Evolutionary conservation across 2,888 invertebrate genomes (phyloP), one percentile per base, ranked within the genome.

Genomic region (Maniola hyperantus): DNA sequence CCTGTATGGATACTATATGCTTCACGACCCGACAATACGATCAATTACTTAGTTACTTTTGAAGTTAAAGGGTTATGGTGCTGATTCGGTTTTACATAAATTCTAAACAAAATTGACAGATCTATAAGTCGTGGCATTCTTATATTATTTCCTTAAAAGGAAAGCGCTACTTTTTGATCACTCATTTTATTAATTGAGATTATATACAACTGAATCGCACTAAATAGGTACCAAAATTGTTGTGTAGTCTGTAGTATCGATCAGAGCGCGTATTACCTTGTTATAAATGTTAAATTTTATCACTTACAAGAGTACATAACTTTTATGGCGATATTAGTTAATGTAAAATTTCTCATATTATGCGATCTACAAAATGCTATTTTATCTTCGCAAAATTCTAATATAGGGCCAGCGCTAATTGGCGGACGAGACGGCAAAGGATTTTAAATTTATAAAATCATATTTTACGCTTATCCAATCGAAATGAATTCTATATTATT

Each of bases 211-310:
- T n/a, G 8, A 15, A 15, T n/a, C 1, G 11, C 11, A 20, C 26
- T 34, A 34, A 5, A 26, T 46, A 46, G 46, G n/a, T 46, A n/a
- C 0, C 46, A 7, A 7, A 15, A 46, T 46, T 15, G 7, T 48
- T 48, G 48, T 58, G 53, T 51, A 42, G 69, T 50, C 36, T 67
- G 6, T 66, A 69, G 68, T 70, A 79, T 66, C 62, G 62, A 69
- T 75, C 73, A 73, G 69, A 74, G 70, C 66, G 69, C 70, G 75
- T 79, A 81, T 79, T 78, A 81, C 77, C 76, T 83, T 87, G 87
- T 88, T 88, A 84, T 87, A 85, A 80, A 75, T 88, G 83, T 87
- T 81, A 85, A 85, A 90, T 87, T 87, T 88, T 89, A 88, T 85
- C 80, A 77, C 79, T 84, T 66, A 69, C 68, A 50, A 59, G 66